Base-by-base conservation (phyloP, 1,140 invertebrate genomes). In the Holcopasites calliopsidis region DNA sequence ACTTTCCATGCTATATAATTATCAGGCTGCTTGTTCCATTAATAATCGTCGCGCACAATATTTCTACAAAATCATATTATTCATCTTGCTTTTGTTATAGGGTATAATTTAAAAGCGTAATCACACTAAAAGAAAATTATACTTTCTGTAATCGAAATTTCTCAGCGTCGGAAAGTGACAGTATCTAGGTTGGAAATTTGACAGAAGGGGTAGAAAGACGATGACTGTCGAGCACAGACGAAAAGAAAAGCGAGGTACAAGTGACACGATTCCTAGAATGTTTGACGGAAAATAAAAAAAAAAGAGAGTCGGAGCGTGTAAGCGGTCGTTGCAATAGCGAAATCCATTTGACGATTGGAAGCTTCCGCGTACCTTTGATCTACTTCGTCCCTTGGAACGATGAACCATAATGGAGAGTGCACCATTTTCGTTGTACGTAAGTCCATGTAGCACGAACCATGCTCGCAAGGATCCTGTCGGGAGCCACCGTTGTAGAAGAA, bases 371-470 rank as follows among this genome's bases (percentile, higher is more conserved):
- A 47, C 40, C 47, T 57, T 70, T 62, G 73, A 79, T 79, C 40
- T 57, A 47, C 33, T 76, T 80, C 33, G 58, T 60, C 10, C 26
- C 21, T 38, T 33, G 58, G 60, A 76, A 81, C 72, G 52, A 80
- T 71, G 62, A 76, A 76, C 58, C 40, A 64, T 80, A 80, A 80
- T 81, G 72, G 72, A 61, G 47, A 60, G 61, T 55, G 71, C 50
- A 33, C 28, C 49, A 35, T 73, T 73, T 73, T 55, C 61, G 71
- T 64, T 21, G 26, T 49, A 62, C 11, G n/a, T 18, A 26, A 52
- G 13, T 35, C 5, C 23, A 44, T 18, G n/a, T n/a, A n/a, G 55
- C 16, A 40, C 44, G 33, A 60, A 16, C 8, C 35, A 44, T 11
- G 47, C 35, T 8, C 6, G 47, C 11, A 35, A 65, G 28, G 21